These are phyloP conservation scores for Protobothrops mucrosquamatus DNA, from an alignment of 2,113 vertebrate genomes.

Conservation along the genomic window DNA sequence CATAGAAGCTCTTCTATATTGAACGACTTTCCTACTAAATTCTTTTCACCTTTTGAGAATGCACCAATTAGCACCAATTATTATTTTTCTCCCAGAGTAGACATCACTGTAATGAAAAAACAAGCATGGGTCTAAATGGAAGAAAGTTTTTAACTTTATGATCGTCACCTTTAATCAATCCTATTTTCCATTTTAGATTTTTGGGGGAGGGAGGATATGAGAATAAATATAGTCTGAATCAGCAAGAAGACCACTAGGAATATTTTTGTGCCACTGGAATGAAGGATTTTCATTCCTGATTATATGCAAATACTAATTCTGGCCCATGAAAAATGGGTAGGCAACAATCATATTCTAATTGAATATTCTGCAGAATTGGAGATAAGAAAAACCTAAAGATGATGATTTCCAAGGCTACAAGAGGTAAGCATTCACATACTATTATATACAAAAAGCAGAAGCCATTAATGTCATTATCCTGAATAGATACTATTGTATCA, in stretches of 20 bases:
- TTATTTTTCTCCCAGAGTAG: neutral
- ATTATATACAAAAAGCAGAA: neutral
- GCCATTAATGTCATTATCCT: neutral
- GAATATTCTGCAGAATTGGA: slow-evolving; percentile 24
- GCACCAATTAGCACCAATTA: neutral
- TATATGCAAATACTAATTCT: neutral
- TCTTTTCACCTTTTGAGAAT: neutral
- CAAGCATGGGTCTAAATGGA: neutral
- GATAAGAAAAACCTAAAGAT: neutral
- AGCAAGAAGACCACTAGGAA: neutral
- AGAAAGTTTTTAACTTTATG: neutral
- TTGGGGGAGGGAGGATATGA: neutral
- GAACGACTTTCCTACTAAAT: neutral
- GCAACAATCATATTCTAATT: neutral
- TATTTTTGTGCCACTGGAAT: neutral
- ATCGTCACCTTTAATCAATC: neutral
- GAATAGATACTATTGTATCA: neutral
- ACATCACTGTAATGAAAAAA: neutral
- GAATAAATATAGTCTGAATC: neutral
- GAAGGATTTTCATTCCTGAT: neutral
- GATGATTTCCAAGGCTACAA: neutral
- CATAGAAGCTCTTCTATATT: neutral
- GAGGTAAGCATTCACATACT: neutral
- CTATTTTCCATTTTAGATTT: neutral
- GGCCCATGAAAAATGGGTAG: neutral